A percentile compares a stretch with the other conserved stretches of the same genome.
These are phyloP conservation scores for Heliocidaris tuberculata DNA, from an alignment of 35 echinoderm and acorn worm genomes.

Conservation along the genomic window DNA sequence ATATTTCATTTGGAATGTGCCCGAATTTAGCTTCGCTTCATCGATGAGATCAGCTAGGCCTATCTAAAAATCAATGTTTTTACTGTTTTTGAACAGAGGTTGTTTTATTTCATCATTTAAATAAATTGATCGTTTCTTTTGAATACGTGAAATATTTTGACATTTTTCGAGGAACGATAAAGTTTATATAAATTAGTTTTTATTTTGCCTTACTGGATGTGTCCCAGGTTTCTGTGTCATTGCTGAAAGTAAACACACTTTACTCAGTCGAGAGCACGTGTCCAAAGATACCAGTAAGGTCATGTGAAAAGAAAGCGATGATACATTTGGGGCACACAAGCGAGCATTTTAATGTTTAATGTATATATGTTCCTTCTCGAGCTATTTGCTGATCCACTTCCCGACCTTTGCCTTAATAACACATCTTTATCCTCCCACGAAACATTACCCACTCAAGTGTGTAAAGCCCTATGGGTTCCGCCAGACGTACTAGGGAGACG, in stretches of 20 bases:
- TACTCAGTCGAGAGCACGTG: not conserved
- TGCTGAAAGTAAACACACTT: not conserved
- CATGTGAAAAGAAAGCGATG: not conserved
- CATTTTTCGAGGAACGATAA: too few relatives aligned
- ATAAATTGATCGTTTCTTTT: too few relatives aligned
- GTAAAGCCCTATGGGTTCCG: not conserved
- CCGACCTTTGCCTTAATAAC: not conserved
- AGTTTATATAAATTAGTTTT: too few relatives aligned
- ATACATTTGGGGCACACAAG: not conserved
- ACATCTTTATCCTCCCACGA: not conserved
- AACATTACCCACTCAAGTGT: not conserved
- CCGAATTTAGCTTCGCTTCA: too few relatives aligned
- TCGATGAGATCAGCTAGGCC: too few relatives aligned
- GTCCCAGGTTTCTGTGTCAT: not conserved
- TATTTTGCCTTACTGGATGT: not conserved
- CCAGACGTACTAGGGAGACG: not conserved
- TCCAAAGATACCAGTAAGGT: not conserved
- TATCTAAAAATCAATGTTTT: too few relatives aligned
- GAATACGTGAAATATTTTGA: too few relatives aligned
- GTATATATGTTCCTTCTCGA: not conserved
- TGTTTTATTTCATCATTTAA: too few relatives aligned
- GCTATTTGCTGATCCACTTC: not conserved
- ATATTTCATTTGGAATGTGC: too few relatives aligned
- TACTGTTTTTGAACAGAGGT: too few relatives aligned
- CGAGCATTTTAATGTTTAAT: not conserved